Percentiles rank a stretch among this genome's conserved stretches.
Evolutionary conservation across 2,888 invertebrate species (phyloP).

Genomic region (Eupithecia pulchellata): DNA sequence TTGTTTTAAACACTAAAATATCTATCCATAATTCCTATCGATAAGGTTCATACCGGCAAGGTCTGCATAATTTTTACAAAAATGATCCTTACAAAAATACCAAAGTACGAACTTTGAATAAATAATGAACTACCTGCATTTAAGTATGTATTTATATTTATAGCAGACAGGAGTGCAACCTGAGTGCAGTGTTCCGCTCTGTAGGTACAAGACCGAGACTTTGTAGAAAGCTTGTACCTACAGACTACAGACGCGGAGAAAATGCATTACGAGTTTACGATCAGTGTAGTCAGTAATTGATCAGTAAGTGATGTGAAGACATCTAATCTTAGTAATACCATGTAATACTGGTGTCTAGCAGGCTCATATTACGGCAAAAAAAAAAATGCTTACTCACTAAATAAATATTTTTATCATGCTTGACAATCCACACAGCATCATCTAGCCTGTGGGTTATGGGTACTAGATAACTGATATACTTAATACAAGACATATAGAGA

Average conservation of each 20-base stretch:
- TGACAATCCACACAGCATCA: no score
- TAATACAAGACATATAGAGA: no score
- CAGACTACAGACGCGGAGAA: slow-evolving; percentile 26
- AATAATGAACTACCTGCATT: background rate
- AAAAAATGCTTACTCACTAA: background rate
- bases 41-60: no score
- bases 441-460: no score
- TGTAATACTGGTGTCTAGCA: background rate
- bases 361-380: no score
- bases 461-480: no score
- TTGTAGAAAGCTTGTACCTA: slow-evolving; percentile 29
- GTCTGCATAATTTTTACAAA: no score
- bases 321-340: background rate
- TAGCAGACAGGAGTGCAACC: background rate
- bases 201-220: slow-evolving; percentile 23
- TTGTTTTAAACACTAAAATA: no score
- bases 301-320: background rate
- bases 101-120: background rate
- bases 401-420: no score
- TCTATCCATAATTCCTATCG: no score
- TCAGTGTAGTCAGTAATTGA: background rate
- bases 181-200: slow-evolving; percentile 27
- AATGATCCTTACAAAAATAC: background rate
- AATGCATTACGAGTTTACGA: slow-evolving; percentile 14
- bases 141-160: background rate